A percentile compares a stretch with the other conserved stretches of the same genome.
Evolutionary conservation across 2,888 invertebrate genomes (phyloP).

Genomic region (Acanthococcus lagerstroemiae): DNA sequence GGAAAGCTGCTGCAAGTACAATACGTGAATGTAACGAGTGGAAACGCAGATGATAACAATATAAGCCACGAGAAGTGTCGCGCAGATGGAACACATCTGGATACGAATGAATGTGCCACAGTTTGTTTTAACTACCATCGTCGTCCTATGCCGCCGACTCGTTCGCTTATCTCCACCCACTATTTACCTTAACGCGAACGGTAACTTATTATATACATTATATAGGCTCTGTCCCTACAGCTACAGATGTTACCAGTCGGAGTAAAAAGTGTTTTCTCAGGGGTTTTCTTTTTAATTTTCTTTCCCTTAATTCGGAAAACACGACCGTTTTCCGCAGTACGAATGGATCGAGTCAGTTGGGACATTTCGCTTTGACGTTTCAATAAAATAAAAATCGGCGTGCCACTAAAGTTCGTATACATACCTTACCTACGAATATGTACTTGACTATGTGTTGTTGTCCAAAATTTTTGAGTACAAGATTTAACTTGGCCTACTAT

Average conservation of each 20-base stretch:
- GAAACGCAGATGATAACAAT: constrained; percentile 2
- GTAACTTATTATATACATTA: background rate
- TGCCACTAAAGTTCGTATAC: too few relatives aligned
- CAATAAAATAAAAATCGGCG: too few relatives aligned
- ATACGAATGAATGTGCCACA: constrained; percentile 2
- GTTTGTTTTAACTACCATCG: background rate
- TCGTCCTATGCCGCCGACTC: background rate
- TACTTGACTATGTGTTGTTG: too few relatives aligned
- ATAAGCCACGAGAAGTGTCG: background rate
- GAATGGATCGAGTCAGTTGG: too few relatives aligned
- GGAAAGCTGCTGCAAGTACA: too few relatives aligned
- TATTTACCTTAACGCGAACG: background rate
- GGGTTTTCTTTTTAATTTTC: background rate
- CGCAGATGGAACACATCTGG: constrained; percentile 1
- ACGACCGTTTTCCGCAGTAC: too few relatives aligned
- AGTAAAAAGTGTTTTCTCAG: background rate
- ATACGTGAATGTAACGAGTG: background rate
- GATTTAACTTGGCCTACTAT: too few relatives aligned
- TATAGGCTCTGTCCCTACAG: background rate
- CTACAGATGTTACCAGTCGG: background rate
- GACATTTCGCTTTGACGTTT: too few relatives aligned
- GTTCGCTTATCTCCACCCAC: background rate
- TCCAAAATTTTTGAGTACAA: too few relatives aligned
- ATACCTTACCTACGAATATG: too few relatives aligned
- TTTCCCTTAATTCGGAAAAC: too few relatives aligned